Conservation (phyloP, 2,888 invertebrate genomes). For the Nymphalis polychloros region DNA sequence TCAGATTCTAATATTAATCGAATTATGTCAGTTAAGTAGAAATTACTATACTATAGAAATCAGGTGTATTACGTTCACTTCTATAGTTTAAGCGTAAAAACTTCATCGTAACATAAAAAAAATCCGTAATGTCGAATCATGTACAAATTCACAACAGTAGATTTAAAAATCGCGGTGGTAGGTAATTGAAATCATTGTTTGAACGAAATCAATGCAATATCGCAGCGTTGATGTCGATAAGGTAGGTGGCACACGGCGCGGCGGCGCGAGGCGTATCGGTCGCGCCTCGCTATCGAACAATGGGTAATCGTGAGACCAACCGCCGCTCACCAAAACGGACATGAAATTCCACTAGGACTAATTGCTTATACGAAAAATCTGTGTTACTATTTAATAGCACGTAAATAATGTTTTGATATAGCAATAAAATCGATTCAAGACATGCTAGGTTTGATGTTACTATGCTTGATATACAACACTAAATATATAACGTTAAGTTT, state of each 20-base stretch:
- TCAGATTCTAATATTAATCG: too few species aligned
- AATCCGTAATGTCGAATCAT: constrained; percentile 1
- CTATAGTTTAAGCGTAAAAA: too few species aligned
- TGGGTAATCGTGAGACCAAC: constrained; percentile 59
- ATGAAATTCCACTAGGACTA: constrained; percentile 24
- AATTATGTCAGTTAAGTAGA: too few species aligned
- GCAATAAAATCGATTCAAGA: neutral
- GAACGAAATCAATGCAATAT: constrained; percentile 72
- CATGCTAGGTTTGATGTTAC: neutral
- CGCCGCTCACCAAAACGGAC: constrained; percentile 33
- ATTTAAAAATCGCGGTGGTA: constrained; percentile 54
- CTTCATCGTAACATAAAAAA: too few species aligned
- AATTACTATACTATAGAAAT: too few species aligned
- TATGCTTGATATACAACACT: too few species aligned
- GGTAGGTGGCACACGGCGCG: constrained; percentile 52
- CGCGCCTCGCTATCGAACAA: constrained; percentile 71
- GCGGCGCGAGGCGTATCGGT: constrained; percentile 76
- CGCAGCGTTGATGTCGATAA: constrained; percentile 52
- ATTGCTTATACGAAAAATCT: constrained; percentile 29
- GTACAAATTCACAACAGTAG: constrained; percentile 2
- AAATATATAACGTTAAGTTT: too few species aligned
- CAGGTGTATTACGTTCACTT: too few species aligned
- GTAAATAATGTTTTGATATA: constrained; percentile 21
- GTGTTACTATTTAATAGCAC: constrained; percentile 28
- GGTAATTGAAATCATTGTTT: constrained; percentile 67